Percentiles rank a stretch among this genome's conserved stretches.
Conservation (phyloP, 2,797 vertebrate genomes). For the Rhinichthys osculus region DNA sequence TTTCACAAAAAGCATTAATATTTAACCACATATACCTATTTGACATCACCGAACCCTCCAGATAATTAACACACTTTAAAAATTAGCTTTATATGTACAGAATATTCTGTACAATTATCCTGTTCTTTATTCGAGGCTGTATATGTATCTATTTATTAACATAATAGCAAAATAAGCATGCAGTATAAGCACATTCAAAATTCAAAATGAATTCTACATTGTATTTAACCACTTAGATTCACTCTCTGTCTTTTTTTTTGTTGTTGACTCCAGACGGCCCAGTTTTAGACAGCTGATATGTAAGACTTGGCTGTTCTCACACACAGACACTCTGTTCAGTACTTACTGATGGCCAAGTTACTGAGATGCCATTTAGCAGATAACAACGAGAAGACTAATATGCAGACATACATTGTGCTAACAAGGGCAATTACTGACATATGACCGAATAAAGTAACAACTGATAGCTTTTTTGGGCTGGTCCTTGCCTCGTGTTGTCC, state of each 20-base stretch:
- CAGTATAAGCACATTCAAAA: neutral
- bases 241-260: neutral
- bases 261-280: neutral
- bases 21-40: conserved; percentile 58
- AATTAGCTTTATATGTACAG: conserved; percentile 17
- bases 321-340: conserved; percentile 15
- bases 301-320: conserved; percentile 16
- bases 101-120: neutral
- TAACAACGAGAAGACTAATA: conserved; percentile 33
- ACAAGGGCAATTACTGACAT: conserved; percentile 19
- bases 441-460: conserved; percentile 31
- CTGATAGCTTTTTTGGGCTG: conserved; percentile 10
- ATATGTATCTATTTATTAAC: neutral
- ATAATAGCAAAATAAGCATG: neutral
- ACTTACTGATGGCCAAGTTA: conserved; percentile 32
- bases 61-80: conserved; percentile 52
- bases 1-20: conserved; percentile 61
- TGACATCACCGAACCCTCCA: conserved; percentile 39
- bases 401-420: conserved; percentile 18
- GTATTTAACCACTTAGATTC: conserved; percentile 6
- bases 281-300: conserved; percentile 30
- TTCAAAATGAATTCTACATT: neutral
- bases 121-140: neutral
- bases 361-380: conserved; percentile 33
- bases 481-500: neutral